Conservation (phyloP, 2,888 invertebrate genomes). For the Xanthorhoe spadicearia region DNA sequence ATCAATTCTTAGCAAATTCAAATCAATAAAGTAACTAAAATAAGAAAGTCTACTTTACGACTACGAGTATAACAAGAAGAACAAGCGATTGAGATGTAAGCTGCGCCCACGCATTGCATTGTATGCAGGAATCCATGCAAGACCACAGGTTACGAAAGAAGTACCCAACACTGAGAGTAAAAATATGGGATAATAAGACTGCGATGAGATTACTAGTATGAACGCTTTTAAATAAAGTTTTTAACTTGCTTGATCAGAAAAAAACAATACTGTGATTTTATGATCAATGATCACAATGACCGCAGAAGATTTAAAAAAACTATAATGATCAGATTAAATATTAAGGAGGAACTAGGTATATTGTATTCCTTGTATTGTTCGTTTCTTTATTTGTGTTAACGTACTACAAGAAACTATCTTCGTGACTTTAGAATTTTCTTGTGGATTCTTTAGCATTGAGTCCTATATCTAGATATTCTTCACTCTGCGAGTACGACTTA, state of each 20-base stretch:
- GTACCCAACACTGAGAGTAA: slow-evolving; percentile 17
- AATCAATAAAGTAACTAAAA: slow-evolving; percentile 41
- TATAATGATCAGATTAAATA: too few species aligned
- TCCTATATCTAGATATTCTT: not conserved
- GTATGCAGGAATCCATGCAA: slow-evolving; percentile 41
- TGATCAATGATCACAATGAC: too few species aligned
- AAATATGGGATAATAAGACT: not conserved
- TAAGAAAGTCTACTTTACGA: slow-evolving; percentile 58
- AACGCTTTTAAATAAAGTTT: too few species aligned
- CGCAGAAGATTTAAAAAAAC: too few species aligned
- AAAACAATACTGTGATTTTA: too few species aligned
- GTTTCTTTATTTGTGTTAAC: too few species aligned
- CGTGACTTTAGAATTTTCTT: too few species aligned
- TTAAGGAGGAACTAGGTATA: too few species aligned
- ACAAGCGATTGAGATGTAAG: slow-evolving; percentile 75
- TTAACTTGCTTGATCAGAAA: too few species aligned
- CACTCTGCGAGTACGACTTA: slow-evolving; percentile 12
- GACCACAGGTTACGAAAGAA: slow-evolving; percentile 15
- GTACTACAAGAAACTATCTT: too few species aligned
- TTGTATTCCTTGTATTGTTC: too few species aligned
- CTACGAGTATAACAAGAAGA: slow-evolving; percentile 54
- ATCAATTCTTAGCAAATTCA: slow-evolving; percentile 8
- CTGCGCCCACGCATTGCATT: slow-evolving; percentile 62
- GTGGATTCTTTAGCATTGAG: too few species aligned
- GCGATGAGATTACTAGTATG: not conserved